Percentiles rank a stretch among this genome's conserved stretches.
These are phyloP conservation scores for Zelleria hepariella DNA, from an alignment of 2,888 invertebrate genomes.

Conservation along the genomic window DNA sequence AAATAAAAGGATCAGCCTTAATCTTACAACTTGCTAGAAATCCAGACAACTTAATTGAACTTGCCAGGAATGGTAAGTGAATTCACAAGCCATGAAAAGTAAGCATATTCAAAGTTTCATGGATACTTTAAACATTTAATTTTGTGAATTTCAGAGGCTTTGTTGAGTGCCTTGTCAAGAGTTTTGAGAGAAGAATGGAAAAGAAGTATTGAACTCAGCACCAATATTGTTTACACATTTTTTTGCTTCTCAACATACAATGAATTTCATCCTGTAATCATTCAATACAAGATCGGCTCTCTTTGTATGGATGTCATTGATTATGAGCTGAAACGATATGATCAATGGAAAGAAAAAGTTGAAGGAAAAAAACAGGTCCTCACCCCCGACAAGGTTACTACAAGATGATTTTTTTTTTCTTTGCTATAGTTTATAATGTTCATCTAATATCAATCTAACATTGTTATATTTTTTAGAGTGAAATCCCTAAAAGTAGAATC, in stretches of 20 bases:
- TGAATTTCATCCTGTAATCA: conserved; percentile 94
- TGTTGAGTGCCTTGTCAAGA: conserved; percentile 94
- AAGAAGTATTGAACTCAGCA: conserved; percentile 94
- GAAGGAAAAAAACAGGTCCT: conserved; percentile 60
- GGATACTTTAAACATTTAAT: conserved; percentile 6
- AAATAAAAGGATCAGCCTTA: conserved; percentile 91
- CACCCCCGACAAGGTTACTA: conserved; percentile 65
- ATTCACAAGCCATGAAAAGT: no score
- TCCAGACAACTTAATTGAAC: conserved; percentile 93
- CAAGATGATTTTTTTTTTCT: no score
- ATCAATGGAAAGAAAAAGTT: conserved; percentile 86
- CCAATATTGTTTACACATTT: conserved; percentile 96
- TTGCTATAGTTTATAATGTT: not conserved
- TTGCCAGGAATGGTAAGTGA: conserved; percentile 91
- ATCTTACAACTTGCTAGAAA: conserved; percentile 93
- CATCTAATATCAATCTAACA: not conserved
- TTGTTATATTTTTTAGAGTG: conserved; percentile 53
- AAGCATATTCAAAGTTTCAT: conserved; percentile 9
- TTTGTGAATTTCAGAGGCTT: conserved; percentile 79
- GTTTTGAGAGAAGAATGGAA: conserved; percentile 98
- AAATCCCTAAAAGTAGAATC: conserved; percentile 78
- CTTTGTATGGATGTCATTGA: conserved; percentile 97
- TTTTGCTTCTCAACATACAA: conserved; percentile 97
- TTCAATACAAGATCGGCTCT: conserved; percentile 97
- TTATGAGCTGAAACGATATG: conserved; percentile 93